Evolutionary conservation across 2,113 vertebrate genomes (phyloP), one percentile per base, ranked within the genome.

Genomic region (Ciconia boyciana): DNA sequence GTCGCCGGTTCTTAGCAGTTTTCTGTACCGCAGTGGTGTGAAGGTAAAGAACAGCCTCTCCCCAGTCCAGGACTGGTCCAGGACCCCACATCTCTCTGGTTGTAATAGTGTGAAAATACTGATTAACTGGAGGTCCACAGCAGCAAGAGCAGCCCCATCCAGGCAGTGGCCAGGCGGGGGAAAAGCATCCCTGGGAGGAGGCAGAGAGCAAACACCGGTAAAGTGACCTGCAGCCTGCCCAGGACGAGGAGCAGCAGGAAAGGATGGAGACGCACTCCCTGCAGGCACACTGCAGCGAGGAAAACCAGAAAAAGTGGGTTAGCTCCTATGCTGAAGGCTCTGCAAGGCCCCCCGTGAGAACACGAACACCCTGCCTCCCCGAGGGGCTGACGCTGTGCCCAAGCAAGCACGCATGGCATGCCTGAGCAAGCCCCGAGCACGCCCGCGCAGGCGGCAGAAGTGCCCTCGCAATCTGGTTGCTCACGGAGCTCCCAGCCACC

Each of bases 401-500:
- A 31, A 31, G 39, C 11, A 48, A 52, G 19, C 5, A 2, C 22
- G 12, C 34, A 43, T 8, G 9, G 29, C 14, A 8, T 19, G 36
- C 46, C 44, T 5, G 9, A 54, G 66, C 29, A 57, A 57, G 36
- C 31, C 16, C 36, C 28, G n/a, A 75, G 21, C 36, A 4, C 0
- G 2, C 28, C 41, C 1, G 0, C 2, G 2, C 25, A 4, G 3
- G 22, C 36, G 29, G 44, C 52, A 85, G 21, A 54, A 41, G 20
- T 64, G 57, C 32, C 57, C 29, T 79, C 46, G 15, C 39, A 88
- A 70, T 15, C 36, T 28, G 61, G 31, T 7, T 71, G 61, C 32
- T 62, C 14, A 3, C 0, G 0, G 22, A 14, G 24, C 46, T 90
- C 68, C 39, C 0, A 0, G 52, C 3, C 48, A 41, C 43, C 13